Base-by-base conservation (phyloP, 1,140 invertebrate genomes). In the Aphaenogaster ashmeadi region DNA sequence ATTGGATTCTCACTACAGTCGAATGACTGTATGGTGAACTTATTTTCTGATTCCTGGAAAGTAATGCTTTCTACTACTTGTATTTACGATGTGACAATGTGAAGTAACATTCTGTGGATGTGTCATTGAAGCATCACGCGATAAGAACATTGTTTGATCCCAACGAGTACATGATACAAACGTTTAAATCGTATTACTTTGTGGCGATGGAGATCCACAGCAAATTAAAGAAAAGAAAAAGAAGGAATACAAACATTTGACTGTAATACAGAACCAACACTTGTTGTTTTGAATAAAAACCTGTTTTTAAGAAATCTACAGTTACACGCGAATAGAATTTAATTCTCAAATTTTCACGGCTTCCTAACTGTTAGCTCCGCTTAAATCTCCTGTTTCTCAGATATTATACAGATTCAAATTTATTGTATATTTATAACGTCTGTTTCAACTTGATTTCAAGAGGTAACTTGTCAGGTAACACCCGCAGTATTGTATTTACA, bases 211-310 rank as follows among this genome's bases (percentile, higher is more conserved):
- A 67, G 11, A 67, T 21, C 0, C 8, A 67, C 0, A 21, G 5
- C 21, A 44, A 9, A 67, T 21, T 44, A 21, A 36, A 38, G 18
- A 66, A 41, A 41, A n/a, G 13, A 8, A 62, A 15, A 21, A 15
- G 6, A 62, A 5, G 41, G n/a, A 41, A 13, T 21, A 8, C 3
- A 33, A 6, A 69, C 66, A 50, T 50, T 75, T 3, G n/a, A 58
- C 18, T 9, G 8, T 74, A 41, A 38, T 15, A 47, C 33, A 85
- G n/a, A 33, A 60, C 13, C 27, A 15, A 11, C 3, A 71, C 0
- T 2, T 44, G 33, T 80, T 47, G n/a, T 58, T 27, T 67, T 36
- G 41, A 80, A 66, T 86, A 64, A 79, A 62, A 41, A 27, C 1
- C 15, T 75, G 18, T 21, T 69, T 69, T 8, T 27, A 69, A 52